phyloP scores from a whole-genome alignment of 2,113 vertebrate species.

The Corythoichthys haematopterus region DNA sequence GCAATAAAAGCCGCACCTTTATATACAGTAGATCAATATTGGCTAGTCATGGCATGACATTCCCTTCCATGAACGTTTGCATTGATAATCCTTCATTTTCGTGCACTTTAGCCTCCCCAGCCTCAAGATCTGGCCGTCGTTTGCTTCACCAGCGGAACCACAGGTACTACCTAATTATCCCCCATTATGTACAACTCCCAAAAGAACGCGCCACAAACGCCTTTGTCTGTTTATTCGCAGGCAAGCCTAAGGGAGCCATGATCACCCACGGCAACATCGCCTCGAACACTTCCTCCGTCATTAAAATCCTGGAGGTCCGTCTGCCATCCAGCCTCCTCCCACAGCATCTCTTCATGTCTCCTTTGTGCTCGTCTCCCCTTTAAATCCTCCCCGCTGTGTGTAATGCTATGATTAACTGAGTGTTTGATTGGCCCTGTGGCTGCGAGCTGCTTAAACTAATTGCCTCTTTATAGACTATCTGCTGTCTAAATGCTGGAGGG shows the following conservation, averaged over 20 bases:
- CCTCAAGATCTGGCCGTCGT: conserved; percentile 91
- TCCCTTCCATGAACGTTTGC: background rate
- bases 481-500: conserved; percentile 37
- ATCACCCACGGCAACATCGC: conserved; percentile 81
- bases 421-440: conserved; percentile 62
- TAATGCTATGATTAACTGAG: conserved; percentile 66
- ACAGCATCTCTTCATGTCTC: conserved; percentile 47
- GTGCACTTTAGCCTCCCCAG: conserved; percentile 78
- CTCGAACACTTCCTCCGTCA: conserved; percentile 78
- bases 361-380: conserved; percentile 24
- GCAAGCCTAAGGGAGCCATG: conserved; percentile 80
- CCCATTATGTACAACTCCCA: background rate
- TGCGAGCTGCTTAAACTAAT: conserved; percentile 59
- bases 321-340: conserved; percentile 58
- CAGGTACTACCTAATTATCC: conserved; percentile 78
- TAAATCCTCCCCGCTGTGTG: conserved; percentile 52
- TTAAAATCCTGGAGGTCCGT: conserved; percentile 80
- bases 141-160: conserved; percentile 98
- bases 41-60: no score
- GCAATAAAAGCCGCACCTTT: no score
- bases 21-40: no score
- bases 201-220: no score
- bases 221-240: conserved; percentile 64
- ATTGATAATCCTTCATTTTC: conserved; percentile 48
- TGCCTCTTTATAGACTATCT: conserved; percentile 47